phyloP scores from a whole-genome alignment of 2,797 vertebrate species.

The Lagocephalus sceleratus region DNA sequence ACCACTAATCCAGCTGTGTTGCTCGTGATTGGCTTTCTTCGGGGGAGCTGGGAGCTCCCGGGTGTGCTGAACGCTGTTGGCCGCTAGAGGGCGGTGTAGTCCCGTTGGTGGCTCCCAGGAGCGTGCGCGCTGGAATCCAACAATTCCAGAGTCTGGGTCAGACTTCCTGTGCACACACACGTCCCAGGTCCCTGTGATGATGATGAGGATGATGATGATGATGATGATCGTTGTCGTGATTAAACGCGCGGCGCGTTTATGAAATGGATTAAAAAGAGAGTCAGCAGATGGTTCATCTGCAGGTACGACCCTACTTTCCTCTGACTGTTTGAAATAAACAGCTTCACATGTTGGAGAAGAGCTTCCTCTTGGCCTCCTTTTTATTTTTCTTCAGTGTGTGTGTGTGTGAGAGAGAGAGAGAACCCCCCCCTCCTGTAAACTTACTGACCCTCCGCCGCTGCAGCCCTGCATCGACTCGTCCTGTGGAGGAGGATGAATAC shows the following conservation, averaged over 20 bases:
- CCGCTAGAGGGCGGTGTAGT: slow-evolving; percentile 59
- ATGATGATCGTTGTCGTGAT: no score
- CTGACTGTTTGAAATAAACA: slow-evolving; percentile 37
- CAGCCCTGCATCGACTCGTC: slow-evolving; percentile 56
- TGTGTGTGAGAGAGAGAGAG: no score
- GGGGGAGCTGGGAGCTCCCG: background rate
- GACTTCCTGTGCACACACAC: no score
- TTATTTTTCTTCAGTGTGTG: slow-evolving; percentile 9
- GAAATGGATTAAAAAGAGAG: no score
- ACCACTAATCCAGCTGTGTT: no score
- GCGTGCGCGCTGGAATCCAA: slow-evolving; percentile 4
- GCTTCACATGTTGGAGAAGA: slow-evolving; percentile 18
- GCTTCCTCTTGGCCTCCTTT: slow-evolving; percentile 14
- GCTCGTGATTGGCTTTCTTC: no score
- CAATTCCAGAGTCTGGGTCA: background rate
- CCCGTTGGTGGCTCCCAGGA: background rate
- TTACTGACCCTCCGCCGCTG: slow-evolving; percentile 66
- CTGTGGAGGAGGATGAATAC: slow-evolving; percentile 64
- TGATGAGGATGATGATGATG: no score
- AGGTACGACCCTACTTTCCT: slow-evolving; percentile 16
- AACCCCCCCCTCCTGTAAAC: slow-evolving; percentile 45
- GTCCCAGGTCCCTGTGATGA: no score
- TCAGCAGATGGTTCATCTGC: no score
- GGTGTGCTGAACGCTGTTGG: background rate
- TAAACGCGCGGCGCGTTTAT: no score